Evolutionary conservation across 2,888 invertebrate genomes (phyloP).

Genomic region (Eristalis tenax): DNA sequence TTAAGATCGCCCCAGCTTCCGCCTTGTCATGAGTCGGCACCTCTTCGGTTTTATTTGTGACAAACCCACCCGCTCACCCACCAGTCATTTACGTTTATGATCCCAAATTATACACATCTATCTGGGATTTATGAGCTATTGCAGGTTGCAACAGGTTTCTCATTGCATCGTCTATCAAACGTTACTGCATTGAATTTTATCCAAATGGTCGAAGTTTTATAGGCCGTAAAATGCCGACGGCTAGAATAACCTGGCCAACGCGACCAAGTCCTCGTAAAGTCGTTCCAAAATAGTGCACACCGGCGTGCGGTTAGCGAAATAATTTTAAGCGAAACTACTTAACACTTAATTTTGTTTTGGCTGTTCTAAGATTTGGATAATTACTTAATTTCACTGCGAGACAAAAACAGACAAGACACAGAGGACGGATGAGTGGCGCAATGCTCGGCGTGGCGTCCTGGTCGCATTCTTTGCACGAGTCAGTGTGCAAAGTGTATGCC

Average conservation of each 20-base stretch:
- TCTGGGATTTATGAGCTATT: conserved; percentile 1
- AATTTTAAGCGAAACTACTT: conserved; percentile 51
- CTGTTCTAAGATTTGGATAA: conserved; percentile 53
- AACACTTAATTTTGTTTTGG: conserved; percentile 52
- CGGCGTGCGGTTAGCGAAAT: background rate
- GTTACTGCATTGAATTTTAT: conserved; percentile 41
- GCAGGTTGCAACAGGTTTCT: background rate
- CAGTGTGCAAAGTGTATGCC: conserved; percentile 17
- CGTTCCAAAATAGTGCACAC: background rate
- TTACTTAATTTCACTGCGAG: conserved; percentile 48
- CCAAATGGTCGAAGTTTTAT: conserved; percentile 40
- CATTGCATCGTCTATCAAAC: conserved; percentile 5
- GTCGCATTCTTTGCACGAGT: conserved; percentile 34
- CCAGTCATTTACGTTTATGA: conserved; percentile 17
- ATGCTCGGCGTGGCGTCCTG: conserved; percentile 2
- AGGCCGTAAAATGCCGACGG: conserved; percentile 36
- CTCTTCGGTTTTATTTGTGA: too few relatives aligned
- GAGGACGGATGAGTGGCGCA: conserved; percentile 2
- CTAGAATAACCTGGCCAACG: background rate
- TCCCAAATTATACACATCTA: background rate
- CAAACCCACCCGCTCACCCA: background rate
- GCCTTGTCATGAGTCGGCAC: too few relatives aligned
- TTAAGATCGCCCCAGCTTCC: background rate
- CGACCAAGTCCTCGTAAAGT: conserved; percentile 18
- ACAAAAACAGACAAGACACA: conserved; percentile 5